These are phyloP conservation scores for Megathymus violae DNA, from an alignment of 1,140 invertebrate species.

Conservation along the genomic window DNA sequence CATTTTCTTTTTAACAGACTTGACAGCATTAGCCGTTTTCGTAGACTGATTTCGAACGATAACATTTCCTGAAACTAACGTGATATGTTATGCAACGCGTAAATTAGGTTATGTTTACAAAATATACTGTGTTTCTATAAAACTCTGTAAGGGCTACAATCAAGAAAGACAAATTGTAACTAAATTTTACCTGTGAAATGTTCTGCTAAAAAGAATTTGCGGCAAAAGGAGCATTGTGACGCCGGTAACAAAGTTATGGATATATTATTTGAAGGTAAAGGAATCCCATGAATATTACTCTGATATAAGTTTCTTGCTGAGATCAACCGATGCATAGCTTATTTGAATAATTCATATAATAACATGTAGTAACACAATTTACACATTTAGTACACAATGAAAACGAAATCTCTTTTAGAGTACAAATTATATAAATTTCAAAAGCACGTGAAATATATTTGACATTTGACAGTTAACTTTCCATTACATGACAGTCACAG, in stretches of 20 bases:
- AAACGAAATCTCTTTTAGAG: too few species aligned
- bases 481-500: too few species aligned
- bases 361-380: too few species aligned
- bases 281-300: conserved; percentile 59
- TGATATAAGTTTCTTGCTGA: conserved; percentile 69
- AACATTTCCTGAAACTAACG: conserved; percentile 62
- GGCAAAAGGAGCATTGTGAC: conserved; percentile 76
- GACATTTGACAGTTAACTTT: too few species aligned
- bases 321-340: conserved; percentile 68
- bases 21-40: conserved; percentile 65
- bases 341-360: conserved; percentile 38
- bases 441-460: conserved; percentile 73
- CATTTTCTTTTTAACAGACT: conserved; percentile 63
- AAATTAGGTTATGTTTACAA: conserved; percentile 62
- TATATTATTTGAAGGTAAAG: conserved; percentile 50
- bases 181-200: conserved; percentile 56
- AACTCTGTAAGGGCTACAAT: too few species aligned
- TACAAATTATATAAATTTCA: conserved; percentile 14
- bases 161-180: background rate
- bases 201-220: conserved; percentile 61
- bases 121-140: conserved; percentile 7
- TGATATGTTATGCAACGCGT: conserved; percentile 70
- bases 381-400: too few species aligned
- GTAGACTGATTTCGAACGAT: conserved; percentile 72
- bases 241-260: conserved; percentile 51